Base-by-base conservation (phyloP, 2,113 vertebrate species). In the Pterocles burchelli region DNA sequence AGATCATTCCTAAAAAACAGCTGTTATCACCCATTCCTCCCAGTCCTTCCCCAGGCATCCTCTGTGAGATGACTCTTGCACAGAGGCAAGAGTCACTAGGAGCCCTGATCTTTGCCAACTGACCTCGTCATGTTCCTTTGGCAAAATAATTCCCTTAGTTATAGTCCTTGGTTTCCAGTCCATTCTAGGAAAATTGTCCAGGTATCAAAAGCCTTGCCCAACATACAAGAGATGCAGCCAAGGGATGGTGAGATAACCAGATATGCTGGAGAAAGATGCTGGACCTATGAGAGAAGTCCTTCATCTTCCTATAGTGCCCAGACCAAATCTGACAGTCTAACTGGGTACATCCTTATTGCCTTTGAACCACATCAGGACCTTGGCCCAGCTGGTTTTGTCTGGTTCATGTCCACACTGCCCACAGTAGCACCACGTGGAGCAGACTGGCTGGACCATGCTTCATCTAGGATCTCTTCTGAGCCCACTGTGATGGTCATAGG, bases 361-460 rank as follows among this genome's bases (percentile, higher is more conserved):
- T 73, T 65, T 84, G 46, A 65, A 65, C 14, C 26, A 73, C n/a
- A 18, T 2, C 20, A 84, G 8, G 46, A 14, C 10, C 4, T 18
- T 0, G 2, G 17, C 17, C 19, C 72, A 66, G 3, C 38, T 57
- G 54, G 6, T 36, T 19, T 1, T 54, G 14, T n/a, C 33, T 49
- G 38, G 3, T 38, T 45, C 16, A 2, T 16, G 24, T 12, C 45
- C 49, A 33, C 29, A 7, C 26, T 34, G 51, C 36, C 70, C 51
- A 29, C 13, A 49, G 36, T 18, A 71, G 25, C 61, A 46, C 31
- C 15, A 25, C 10, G 41, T 7, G 0, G 7, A 36, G 43, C 1
- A 22, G 24, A 34, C 33, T 65, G 33, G 2, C 38, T 17, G 1
- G 0, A 5, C 38, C 31, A 13, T 1, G 1, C 45, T 70, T 18